Base-by-base conservation (phyloP, 2,888 invertebrate species). In the Molorchus minor region DNA sequence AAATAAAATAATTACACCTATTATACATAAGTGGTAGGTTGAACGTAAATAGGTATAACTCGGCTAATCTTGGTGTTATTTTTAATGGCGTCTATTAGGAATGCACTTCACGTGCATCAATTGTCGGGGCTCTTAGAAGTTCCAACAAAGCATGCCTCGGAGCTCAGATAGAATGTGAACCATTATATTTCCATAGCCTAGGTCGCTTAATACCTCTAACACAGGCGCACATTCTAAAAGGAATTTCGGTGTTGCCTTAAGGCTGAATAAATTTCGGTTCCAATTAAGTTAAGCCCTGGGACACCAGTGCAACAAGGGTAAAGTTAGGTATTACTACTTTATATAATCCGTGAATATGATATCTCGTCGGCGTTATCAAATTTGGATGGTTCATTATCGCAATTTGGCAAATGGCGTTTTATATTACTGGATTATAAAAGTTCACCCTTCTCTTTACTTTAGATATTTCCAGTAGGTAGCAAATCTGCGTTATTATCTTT, bases 361-460 rank as follows among this genome's bases (percentile, higher is more conserved):
- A 77, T 77, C 77, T 74, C 71, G 67, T 71, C 69, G 69, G 71
- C 75, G 73, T 79, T 79, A 79, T 80, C 80, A 80, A 79, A 79
- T 79, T 77, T 70, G 74, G 74, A 77, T 75, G 76, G 79, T 75
- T 77, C 79, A 80, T 80, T 80, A 80, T 79, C 80, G 76, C 79
- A 76, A 79, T 79, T 79, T 74, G 75, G 75, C 75, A 72, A 78
- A 80, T 77, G 77, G 76, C 71, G 75, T 72, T 71, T 73, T 65
- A 71, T 68, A 63, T 75, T 72, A 75, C 70, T 63, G 71, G 72
- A 75, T 68, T 72, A 71, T 58, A 62, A 68, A 67, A 64, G 60
- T 58, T 60, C 40, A 52, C 36, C 38, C 35, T 47, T 54, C 35
- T 47, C 55, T 25, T 44, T 49, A 20, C 36, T 51, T 17, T 56